Evolutionary conservation across 2,888 invertebrate species (phyloP), one percentile per base, ranked within the genome.

Genomic region (Xiphydria camelus): DNA sequence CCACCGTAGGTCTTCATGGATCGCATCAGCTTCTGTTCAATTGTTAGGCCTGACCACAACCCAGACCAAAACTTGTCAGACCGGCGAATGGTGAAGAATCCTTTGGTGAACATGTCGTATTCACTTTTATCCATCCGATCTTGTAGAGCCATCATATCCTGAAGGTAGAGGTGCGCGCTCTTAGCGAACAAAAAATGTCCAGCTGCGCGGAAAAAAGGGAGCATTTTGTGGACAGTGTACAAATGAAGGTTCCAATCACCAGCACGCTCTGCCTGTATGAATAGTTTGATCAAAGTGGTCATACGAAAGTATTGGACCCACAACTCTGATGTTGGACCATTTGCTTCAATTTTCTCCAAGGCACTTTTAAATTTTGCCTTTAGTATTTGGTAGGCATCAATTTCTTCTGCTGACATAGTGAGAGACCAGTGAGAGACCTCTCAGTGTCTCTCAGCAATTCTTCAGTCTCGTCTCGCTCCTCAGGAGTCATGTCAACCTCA

Each of bases 181-280:
- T 57, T 54, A 12, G 60, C 55, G 42, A 59, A 58, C 14, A 33
- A 22, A 15, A 56, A 54, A 46, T 68, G 66, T 2, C 62, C 66
- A 43, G 37, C 47, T 32, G 52, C 52, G 53, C 68, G 47, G 35
- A 52, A 53, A 38, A 34, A 49, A 9, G 53, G 49, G 29, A 60
- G 25, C 49, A 57, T 52, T 45, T 41, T 31, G 39, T 45, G 33
- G 6, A 61, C 46, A 41, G 51, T 52, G 25, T 52, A 12, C 10
- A 68, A 51, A 55, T 69, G 65, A 12, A 57, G 26, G 12, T 59
- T 35, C 60, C 61, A 67, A 46, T 66, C 55, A 5, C 61, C 66
- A 38, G 50, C 41, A 34, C 62, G 29, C 42, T 66, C 66, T 21
- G 62, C 62, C 45, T 55, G 51, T 23, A 31, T 31, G 2, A 3